Percentiles rank a stretch among this genome's conserved stretches.
Conservation (phyloP, 2,888 invertebrate genomes). For the Brenthis hecate region DNA sequence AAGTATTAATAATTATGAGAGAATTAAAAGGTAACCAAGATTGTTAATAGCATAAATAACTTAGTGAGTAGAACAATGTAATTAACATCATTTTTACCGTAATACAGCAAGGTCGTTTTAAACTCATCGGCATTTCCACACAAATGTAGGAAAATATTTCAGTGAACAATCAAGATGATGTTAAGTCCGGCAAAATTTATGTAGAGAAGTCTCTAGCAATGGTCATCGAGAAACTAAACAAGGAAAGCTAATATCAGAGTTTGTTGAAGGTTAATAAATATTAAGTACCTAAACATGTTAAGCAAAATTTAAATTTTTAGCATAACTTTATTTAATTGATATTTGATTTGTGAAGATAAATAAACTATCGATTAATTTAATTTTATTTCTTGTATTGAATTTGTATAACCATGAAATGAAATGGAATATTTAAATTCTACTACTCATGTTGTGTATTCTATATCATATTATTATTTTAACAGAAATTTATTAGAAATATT, state of each 20-base stretch:
- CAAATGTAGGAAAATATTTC: slow-evolving; percentile 22
- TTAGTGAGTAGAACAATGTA: slow-evolving; percentile 14
- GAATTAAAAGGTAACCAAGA: no score
- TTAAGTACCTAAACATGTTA: slow-evolving; percentile 7
- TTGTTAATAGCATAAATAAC: not conserved
- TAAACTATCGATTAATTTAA: no score
- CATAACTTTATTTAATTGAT: slow-evolving; percentile 4
- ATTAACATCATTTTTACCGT: slow-evolving; percentile 24
- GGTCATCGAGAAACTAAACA: slow-evolving; percentile 50
- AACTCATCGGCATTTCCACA: slow-evolving; percentile 21
- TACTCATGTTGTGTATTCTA: no score
- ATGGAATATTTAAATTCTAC: no score
- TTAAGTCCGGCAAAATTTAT: slow-evolving; percentile 7
- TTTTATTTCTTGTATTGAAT: no score
- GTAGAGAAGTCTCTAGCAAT: slow-evolving; percentile 19
- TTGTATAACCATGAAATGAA: no score
- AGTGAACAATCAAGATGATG: slow-evolving; percentile 13
- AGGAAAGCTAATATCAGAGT: slow-evolving; percentile 54
- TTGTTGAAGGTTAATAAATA: slow-evolving; percentile 46
- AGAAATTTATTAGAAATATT: no score
- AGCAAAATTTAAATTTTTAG: slow-evolving; percentile 18
- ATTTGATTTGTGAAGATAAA: not conserved
- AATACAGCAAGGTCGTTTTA: slow-evolving; percentile 28
- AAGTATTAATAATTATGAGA: no score
- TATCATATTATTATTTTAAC: no score